These are phyloP conservation scores for Pyrgilauda ruficollis DNA, from an alignment of 2,113 vertebrate genomes.

Conservation along the genomic window DNA sequence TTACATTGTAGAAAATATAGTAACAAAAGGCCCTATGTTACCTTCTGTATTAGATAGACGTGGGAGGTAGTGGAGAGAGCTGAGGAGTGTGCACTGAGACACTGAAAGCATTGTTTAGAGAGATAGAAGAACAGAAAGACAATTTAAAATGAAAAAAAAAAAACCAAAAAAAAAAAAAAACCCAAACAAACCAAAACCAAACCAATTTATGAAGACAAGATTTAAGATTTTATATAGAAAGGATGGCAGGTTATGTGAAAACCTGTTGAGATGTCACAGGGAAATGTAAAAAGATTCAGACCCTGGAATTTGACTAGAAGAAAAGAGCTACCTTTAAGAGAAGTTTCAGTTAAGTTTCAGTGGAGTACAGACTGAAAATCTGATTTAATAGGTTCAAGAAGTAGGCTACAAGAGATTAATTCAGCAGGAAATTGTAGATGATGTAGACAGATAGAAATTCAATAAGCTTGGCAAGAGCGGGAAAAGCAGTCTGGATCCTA, in stretches of 20 bases:
- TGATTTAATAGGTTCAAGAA: constrained; percentile 28
- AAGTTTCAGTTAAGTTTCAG: constrained; percentile 15
- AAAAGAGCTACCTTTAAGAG: not conserved
- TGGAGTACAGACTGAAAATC: not conserved
- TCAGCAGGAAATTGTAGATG: constrained; percentile 40
- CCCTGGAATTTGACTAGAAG: not conserved
- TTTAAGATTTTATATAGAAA: not conserved
- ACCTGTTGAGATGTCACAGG: not conserved
- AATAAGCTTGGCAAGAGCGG: not conserved
- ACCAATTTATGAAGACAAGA: not conserved
- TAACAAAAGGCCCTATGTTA: not conserved
- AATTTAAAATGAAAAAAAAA: not conserved
- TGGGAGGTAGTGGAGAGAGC: not conserved
- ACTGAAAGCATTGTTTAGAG: not conserved
- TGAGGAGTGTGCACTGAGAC: not conserved
- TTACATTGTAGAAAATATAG: not conserved
- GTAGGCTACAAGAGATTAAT: constrained; percentile 27
- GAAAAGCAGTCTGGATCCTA: not conserved
- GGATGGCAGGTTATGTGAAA: not conserved
- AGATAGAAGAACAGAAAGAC: not conserved
- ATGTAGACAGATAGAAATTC: constrained; percentile 52
- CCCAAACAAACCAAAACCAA: too few relatives aligned
- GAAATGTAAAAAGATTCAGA: not conserved
- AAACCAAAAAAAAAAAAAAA: too few relatives aligned
- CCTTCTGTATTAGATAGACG: not conserved